Evolutionary conservation across 2,113 vertebrate genomes (phyloP).

Genomic region (Bubo scandiacus): DNA sequence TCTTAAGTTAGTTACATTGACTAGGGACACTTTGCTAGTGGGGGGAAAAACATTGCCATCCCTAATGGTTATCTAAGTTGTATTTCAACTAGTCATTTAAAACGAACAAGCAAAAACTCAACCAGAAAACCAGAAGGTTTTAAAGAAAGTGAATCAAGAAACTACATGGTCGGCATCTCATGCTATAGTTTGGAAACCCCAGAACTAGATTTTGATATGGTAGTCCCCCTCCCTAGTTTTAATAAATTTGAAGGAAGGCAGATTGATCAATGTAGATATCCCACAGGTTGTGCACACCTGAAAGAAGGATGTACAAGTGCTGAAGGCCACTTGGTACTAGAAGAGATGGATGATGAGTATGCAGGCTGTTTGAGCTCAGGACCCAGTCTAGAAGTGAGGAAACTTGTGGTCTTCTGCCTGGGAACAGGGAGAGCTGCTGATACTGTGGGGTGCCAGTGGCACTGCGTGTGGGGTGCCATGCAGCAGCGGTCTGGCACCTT

Average conservation of each 20-base stretch:
- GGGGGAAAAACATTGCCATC: neutral
- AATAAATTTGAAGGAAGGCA: neutral
- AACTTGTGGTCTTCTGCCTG: neutral
- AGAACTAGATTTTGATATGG: neutral
- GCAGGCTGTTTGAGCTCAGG: neutral
- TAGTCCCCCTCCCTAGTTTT: neutral
- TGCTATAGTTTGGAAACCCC: neutral
- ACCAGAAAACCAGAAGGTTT: rapidly evolving
- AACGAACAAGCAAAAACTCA: neutral
- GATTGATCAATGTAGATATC: neutral
- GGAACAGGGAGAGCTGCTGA: neutral
- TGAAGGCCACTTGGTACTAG: neutral
- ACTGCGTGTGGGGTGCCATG: rapidly evolving
- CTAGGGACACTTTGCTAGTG: neutral
- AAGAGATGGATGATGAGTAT: neutral
- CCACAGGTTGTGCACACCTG: neutral
- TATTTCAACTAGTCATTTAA: neutral
- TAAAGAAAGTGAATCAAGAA: neutral
- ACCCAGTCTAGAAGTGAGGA: neutral
- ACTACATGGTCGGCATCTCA: neutral
- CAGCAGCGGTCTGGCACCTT: neutral
- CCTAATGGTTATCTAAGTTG: neutral
- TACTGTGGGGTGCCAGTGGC: neutral
- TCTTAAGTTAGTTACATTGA: neutral
- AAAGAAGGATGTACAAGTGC: neutral